These are phyloP conservation scores for Sinosuthora webbiana DNA, from an alignment of 2,113 vertebrate genomes.

Conservation along the genomic window DNA sequence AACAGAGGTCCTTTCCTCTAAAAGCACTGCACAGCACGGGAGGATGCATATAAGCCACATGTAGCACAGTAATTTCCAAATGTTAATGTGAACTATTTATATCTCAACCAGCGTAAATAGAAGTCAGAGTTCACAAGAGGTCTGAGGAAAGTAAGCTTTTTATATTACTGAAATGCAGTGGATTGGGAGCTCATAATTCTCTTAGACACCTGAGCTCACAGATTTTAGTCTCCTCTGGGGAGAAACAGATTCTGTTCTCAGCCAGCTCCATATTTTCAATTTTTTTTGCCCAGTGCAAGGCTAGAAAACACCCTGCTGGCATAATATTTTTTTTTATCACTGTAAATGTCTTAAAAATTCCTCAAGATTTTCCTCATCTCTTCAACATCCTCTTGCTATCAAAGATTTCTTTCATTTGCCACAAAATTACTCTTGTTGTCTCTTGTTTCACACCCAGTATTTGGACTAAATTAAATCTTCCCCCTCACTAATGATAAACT, in stretches of 20 bases:
- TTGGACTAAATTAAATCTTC: not conserved
- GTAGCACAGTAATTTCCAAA: not conserved
- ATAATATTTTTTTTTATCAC: not conserved
- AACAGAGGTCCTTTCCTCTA: not conserved
- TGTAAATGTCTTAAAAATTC: not conserved
- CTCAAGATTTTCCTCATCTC: not conserved
- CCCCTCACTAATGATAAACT: not conserved
- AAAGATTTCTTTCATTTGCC: not conserved
- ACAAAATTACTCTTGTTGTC: not conserved
- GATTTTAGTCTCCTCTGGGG: not conserved
- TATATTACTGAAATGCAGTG: not conserved
- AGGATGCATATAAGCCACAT: not conserved
- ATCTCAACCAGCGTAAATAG: not conserved
- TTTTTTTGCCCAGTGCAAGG: not conserved
- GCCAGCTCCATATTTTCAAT: not conserved
- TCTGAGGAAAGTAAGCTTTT: not conserved
- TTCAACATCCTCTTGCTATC: not conserved
- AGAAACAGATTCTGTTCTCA: not conserved
- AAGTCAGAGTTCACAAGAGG: not conserved
- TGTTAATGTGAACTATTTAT: not conserved
- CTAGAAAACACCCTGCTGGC: not conserved
- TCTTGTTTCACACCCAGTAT: not conserved
- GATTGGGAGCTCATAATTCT: not conserved
- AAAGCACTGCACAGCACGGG: not conserved
- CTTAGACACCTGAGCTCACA: not conserved